Base-by-base conservation (phyloP, 2,797 vertebrate species). In the Eulemur rubriventer region DNA sequence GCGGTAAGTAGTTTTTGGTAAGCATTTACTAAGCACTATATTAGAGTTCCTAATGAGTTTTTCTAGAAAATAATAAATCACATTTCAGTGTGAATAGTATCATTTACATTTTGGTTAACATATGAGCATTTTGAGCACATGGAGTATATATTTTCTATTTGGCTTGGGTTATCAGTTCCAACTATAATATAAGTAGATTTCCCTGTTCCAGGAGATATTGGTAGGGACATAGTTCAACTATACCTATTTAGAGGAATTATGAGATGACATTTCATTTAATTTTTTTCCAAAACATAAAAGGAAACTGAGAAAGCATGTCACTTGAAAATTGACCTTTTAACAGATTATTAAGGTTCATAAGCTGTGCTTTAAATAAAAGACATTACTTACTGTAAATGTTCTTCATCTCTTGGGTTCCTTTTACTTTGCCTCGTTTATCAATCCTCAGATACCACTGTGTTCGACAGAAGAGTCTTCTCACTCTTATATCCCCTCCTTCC, bases 381-480 rank as follows among this genome's bases (percentile, higher is more conserved):
- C 28, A 12, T 78, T 98, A 99, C 99, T 99, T 99, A 99, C 99
- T 99, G 99, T 99, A 99, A 98, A 99, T 99, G 99, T 99, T 99
- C 98, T 99, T 99, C 97, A 99, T 98, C 98, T 99, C 99, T 98
- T 99, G 99, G 78, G 99, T 99, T 96, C 99, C 99, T 84, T 98
- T 99, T 98, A 99, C 99, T 98, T 99, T 99, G 96, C 99, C 99
- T 92, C 98, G 97, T 82, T 99, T 99, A 97, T 99, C 99, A 97
- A 99, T 99, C 97, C 99, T 99, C 97, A 99, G 99, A 98, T 99
- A 99, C 99, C 99, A 99, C 98, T 99, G 99, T 59, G 99, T 99
- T 98, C 99, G 98, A 98, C 99, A 99, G 99, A 99, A 99, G 97
- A 99, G 99, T 98, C 99, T 99, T 97, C 99, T 99, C 96, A 99